Evolutionary conservation across 1,140 invertebrate genomes (phyloP).

Genomic region (Daktulosphaira vitifoliae): DNA sequence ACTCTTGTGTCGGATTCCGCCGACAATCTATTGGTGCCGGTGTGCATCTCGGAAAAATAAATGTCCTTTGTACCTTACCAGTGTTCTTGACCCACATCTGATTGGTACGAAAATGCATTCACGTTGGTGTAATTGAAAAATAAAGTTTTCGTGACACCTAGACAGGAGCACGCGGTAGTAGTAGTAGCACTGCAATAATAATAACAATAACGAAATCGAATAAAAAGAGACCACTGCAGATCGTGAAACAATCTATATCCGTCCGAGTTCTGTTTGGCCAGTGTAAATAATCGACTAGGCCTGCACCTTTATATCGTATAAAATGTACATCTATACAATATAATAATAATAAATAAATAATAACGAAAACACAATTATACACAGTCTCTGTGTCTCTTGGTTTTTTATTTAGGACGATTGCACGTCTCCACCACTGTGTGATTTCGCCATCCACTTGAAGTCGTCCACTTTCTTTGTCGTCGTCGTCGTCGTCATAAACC

Average conservation of each 20-base stretch:
- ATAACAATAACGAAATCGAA: too few relatives aligned
- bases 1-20: neutral
- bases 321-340: neutral
- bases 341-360: neutral
- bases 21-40: too few relatives aligned
- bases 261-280: neutral
- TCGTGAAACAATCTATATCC: slow-evolving; percentile 7
- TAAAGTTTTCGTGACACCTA: too few relatives aligned
- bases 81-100: slow-evolving; percentile 9
- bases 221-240: too few relatives aligned
- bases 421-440: neutral
- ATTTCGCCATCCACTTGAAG: neutral
- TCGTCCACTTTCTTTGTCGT: neutral
- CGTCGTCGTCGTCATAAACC: neutral
- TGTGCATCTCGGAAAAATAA: too few relatives aligned
- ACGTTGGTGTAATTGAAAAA: neutral
- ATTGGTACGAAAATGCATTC: neutral
- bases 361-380: slow-evolving; percentile 21
- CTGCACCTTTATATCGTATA: neutral
- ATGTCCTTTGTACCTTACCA: neutral
- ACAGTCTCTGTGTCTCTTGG: neutral
- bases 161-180: too few relatives aligned
- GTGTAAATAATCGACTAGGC: neutral
- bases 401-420: neutral
- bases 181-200: too few relatives aligned